phyloP scores from a whole-genome alignment of 2,797 vertebrate genomes.

The Molossus alvarezi region DNA sequence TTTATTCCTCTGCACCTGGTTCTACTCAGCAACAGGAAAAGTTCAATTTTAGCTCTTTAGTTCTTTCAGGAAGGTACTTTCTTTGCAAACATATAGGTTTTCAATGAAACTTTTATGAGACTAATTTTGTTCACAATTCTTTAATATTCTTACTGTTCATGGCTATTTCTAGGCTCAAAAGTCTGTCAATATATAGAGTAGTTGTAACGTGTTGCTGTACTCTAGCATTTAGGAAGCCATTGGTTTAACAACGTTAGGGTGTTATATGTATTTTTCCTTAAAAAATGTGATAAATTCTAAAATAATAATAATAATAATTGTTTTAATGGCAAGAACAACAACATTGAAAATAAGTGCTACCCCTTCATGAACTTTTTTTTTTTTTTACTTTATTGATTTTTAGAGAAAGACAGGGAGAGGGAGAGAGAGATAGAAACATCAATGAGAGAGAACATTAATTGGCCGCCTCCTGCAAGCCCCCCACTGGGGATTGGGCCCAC shows the following conservation, averaged over 20 bases:
- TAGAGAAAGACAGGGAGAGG: no score
- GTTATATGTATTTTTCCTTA: not conserved
- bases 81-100: not conserved
- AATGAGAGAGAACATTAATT: no score
- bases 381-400: no score
- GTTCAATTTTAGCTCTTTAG: conserved; percentile 3
- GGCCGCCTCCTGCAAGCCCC: no score
- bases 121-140: not conserved
- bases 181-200: not conserved
- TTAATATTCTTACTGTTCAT: not conserved
- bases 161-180: conserved; percentile 8
- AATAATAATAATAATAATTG: not conserved
- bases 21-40: not conserved
- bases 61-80: conserved; percentile 36
- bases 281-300: not conserved
- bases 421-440: no score
- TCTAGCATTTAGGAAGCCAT: not conserved
- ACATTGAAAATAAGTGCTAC: not conserved
- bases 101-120: conserved; percentile 22
- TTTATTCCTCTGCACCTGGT: not conserved
- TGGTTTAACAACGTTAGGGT: not conserved
- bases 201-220: not conserved
- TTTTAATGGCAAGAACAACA: not conserved
- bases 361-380: not conserved
- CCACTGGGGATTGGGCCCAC: no score